Base-by-base conservation (phyloP, 1,140 invertebrate genomes). In the Wasmannia auropunctata region DNA sequence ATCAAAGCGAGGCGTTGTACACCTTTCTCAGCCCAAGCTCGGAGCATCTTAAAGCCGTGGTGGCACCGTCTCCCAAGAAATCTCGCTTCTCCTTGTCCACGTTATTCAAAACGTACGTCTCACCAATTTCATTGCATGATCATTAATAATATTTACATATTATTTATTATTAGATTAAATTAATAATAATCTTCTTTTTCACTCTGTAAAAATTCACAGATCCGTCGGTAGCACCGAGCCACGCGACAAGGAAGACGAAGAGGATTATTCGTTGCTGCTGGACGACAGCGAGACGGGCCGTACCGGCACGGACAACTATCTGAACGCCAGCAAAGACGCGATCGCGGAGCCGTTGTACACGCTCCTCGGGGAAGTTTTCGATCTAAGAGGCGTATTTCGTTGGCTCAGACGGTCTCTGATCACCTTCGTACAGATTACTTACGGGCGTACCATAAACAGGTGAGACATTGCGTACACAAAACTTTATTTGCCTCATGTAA, bases 381-480 rank as follows among this genome's bases (percentile, higher is more conserved):
- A 99, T 94, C 96, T 98, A 95, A 96, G 97, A 87, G 98, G 98
- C 0, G 97, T 98, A 37, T 98, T 98, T 94, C 97, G 97, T 70
- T 98, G 98, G 97, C 95, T 99, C 16, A 95, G 98, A 86, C 97
- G 97, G 91, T 98, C 98, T 37, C 95, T 99, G 5, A 98, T 99
- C 86, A 97, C 97, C 10, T 99, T 99, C 95, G 98, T 99, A 8
- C 98, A 99, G 94, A 97, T 98, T 63, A 98, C 98, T 0, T 99
- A 98, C 94, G 98, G 98, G 8, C 96, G 98, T 85, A 98, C 98
- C 31, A 99, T 99, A 63, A 99, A 98, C 93, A 97, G 97, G 96
- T 97, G 75, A 72, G 62, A 46, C 19, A 16, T 46, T 22, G 22
- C 19, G 40, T 58, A 49, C 22, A 56, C 7, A 56, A n/a, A 70